A percentile compares a stretch with the other conserved stretches of the same genome.
Conservation (phyloP, 2,797 vertebrate genomes). For the Phrynocephalus guinanensis region DNA sequence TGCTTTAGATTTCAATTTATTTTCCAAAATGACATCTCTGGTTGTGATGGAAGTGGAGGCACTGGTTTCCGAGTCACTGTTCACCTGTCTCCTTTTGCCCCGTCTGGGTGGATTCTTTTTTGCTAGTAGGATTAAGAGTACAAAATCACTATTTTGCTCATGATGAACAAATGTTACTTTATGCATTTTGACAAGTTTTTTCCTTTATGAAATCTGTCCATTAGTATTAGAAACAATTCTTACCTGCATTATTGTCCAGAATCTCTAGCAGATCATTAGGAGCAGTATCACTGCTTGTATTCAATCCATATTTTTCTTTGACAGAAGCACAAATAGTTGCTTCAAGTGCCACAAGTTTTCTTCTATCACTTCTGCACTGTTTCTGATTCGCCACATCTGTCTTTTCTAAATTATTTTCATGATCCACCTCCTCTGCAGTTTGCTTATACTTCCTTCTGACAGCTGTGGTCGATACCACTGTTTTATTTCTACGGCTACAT, state of each 20-base stretch:
- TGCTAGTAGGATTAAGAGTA: not conserved
- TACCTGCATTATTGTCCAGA: not conserved
- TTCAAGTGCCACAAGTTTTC: accelerated
- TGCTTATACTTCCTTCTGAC: not conserved
- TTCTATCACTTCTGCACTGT: accelerated
- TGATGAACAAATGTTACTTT: not conserved
- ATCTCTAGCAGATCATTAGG: not conserved
- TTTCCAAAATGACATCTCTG: slow-evolving; percentile 30
- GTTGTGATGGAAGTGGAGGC: not conserved
- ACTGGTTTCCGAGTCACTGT: not conserved
- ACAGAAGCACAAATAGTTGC: slow-evolving; percentile 8
- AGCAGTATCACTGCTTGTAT: not conserved
- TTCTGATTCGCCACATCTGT: not conserved
- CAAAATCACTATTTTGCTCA: not conserved
- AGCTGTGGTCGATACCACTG: not conserved
- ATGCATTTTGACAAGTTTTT: not conserved
- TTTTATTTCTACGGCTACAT: not conserved
- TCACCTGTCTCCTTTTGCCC: slow-evolving; percentile 14
- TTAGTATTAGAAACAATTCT: not conserved
- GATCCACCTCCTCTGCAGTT: slow-evolving; percentile 8
- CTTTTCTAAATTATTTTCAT: slow-evolving; percentile 14
- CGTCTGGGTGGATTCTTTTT: not conserved
- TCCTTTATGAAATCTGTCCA: slow-evolving; percentile 3
- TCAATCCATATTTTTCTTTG: slow-evolving; percentile 8
- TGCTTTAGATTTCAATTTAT: slow-evolving; percentile 14